Base-by-base conservation (phyloP, 2,113 vertebrate genomes). In the Todiramphus chloris region DNA sequence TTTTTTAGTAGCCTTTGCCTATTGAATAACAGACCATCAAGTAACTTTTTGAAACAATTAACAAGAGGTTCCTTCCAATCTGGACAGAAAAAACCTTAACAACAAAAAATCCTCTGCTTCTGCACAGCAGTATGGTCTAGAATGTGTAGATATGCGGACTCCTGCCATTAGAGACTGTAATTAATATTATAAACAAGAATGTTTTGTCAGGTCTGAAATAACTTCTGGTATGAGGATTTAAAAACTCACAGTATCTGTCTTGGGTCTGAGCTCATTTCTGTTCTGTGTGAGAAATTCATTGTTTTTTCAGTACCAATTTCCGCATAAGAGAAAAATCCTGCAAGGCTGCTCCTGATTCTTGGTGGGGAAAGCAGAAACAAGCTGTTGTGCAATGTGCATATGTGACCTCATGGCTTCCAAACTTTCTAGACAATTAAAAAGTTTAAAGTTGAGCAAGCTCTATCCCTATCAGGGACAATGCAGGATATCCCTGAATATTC, bases 391-490 rank as follows among this genome's bases (percentile, higher is more conserved):
- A 66, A 48, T 50, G 81, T 95, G 93, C 70, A 9, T 89, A 66
- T 1, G 25, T 96, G 95, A 93, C 92, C 90, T 96, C 62, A 46
- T 95, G 94, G 87, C 79, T 97, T 96, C 72, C 76, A 90, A 46
- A 66, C 67, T 96, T 96, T 59, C 82, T 84, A 90, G 69, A 92
- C 93, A 96, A 96, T 95, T 97, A 83, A 96, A 95, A 96, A 96
- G 88, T 94, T 96, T 82, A 72, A 89, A 87, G 78, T 41, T 88
- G 62, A 73, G 41, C 55, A 82, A 87, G 91, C 95, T 96, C 60
- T 78, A n/a, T 87, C 69, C 73, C 70, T 68, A 31, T 84, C 59
- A 53, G 33, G 58, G 46, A 53, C 72, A 84, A 70, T 48, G 60
- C 68, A 89, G 83, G 60, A 39, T 90, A 86, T 75, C 28, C 67